Evolutionary conservation across 2,113 vertebrate genomes (phyloP).

Genomic region (Aptenodytes patagonicus): DNA sequence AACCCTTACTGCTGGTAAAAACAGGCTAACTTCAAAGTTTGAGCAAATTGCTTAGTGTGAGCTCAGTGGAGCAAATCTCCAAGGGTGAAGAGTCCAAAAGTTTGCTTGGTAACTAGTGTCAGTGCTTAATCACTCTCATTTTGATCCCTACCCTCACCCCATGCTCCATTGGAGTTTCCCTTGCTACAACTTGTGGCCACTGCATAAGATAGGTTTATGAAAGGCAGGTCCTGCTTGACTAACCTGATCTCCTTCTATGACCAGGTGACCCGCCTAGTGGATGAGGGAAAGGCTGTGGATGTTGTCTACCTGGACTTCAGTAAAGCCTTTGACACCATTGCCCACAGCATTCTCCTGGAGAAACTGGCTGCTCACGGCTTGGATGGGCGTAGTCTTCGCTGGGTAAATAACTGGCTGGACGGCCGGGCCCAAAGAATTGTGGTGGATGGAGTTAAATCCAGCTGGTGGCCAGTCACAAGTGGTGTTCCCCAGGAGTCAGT

Average conservation of each 20-base stretch:
- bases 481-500: not conserved
- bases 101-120: not conserved
- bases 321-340: not conserved
- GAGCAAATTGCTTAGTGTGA: not conserved
- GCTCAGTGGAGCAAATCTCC: not conserved
- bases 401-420: not conserved
- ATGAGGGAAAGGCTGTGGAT: not conserved
- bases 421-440: not conserved
- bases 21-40: not conserved
- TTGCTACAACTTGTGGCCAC: not conserved
- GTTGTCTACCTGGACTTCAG: not conserved
- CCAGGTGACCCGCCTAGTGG: not conserved
- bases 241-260: not conserved
- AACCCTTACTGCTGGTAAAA: not conserved
- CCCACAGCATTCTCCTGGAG: not conserved
- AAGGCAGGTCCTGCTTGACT: not conserved
- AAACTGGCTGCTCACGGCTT: not conserved
- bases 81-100: not conserved
- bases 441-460: not conserved
- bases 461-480: not conserved
- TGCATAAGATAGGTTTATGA: not conserved
- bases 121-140: not conserved
- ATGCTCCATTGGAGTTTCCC: not conserved
- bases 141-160: not conserved
- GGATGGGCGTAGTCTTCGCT: accelerated